Percentiles rank a stretch among this genome's conserved stretches.
These are phyloP conservation scores for Lagria hirta DNA, from an alignment of 2,888 invertebrate species.

Conservation along the genomic window DNA sequence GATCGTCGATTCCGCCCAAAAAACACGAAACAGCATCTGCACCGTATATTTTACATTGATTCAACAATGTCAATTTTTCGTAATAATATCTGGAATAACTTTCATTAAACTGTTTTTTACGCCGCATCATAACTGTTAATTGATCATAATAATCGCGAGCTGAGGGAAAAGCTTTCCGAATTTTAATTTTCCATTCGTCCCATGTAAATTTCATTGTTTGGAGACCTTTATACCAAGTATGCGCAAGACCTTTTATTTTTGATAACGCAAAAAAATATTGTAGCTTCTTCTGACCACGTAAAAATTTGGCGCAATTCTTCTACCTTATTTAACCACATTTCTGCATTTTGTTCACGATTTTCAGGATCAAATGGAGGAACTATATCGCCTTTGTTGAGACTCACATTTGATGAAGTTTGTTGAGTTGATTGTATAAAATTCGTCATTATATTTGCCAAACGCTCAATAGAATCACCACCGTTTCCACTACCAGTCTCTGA, in stretches of 20 bases:
- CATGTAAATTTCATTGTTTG: constrained; percentile 27
- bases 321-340: constrained; percentile 27
- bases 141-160: constrained; percentile 22
- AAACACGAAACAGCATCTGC: constrained; percentile 30
- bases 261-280: constrained; percentile 26
- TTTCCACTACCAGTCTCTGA: too few relatives aligned
- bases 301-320: constrained; percentile 27
- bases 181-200: constrained; percentile 31
- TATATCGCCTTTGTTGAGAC: too few relatives aligned
- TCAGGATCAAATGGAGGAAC: constrained; percentile 28
- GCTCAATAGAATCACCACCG: too few relatives aligned
- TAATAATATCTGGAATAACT: constrained; percentile 29
- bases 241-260: constrained; percentile 29
- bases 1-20: constrained; percentile 30
- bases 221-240: constrained; percentile 33
- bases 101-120: constrained; percentile 28
- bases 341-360: constrained; percentile 13
- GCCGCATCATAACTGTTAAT: constrained; percentile 26
- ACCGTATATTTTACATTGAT: constrained; percentile 27
- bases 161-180: constrained; percentile 25
- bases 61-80: constrained; percentile 30
- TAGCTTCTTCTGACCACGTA: constrained; percentile 31
- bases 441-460: too few relatives aligned
- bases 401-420: too few relatives aligned
- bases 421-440: too few relatives aligned